Evolutionary conservation across 1,140 invertebrate species (phyloP), one percentile per base, ranked within the genome.

Genomic region (Penaeus chinensis): DNA sequence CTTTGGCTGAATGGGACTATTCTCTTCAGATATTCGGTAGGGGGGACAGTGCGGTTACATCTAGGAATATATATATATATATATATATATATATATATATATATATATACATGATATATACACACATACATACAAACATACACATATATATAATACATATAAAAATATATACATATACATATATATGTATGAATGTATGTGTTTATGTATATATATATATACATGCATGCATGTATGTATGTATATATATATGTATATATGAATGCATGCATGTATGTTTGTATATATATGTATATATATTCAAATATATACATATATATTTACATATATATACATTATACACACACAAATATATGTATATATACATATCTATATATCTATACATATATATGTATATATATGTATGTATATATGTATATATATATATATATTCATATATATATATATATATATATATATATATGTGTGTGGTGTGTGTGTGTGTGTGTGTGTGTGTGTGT

Each of bases 391-490:
- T 71, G 3, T 71, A 71, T 71, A n/a, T 47, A 10, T 47, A 71
- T 71, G 24, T 71, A 24, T 71, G 24, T 71, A 71, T 71, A 24
- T 71, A 71, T 71, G 24, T 71, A 24, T 71, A 71, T 71, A 71
- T 47, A 47, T 47, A 47, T 2, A 47, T 47, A 47, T 5, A 47
- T 5, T 2, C 47, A 47, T 5, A 47, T 5, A 47, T 5, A 47
- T 47, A 47, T 47, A 47, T 47, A 47, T 47, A 5, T 47, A 5
- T 47, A 5, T 47, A 5, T 47, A 5, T 47, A 5, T 47, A 5
- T 47, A 5, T 47, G 11, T 47, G 11, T 47, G 11, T 47, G 11
- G 32, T 32, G 32, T 32, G 32, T 32, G 32, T 32, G 32, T 32
- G 32, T 32, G 32, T 32, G 32, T 32, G 11, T 47, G 11, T 47